Evolutionary conservation across 2,888 invertebrate genomes (phyloP).

Genomic region (Globia sparganii): DNA sequence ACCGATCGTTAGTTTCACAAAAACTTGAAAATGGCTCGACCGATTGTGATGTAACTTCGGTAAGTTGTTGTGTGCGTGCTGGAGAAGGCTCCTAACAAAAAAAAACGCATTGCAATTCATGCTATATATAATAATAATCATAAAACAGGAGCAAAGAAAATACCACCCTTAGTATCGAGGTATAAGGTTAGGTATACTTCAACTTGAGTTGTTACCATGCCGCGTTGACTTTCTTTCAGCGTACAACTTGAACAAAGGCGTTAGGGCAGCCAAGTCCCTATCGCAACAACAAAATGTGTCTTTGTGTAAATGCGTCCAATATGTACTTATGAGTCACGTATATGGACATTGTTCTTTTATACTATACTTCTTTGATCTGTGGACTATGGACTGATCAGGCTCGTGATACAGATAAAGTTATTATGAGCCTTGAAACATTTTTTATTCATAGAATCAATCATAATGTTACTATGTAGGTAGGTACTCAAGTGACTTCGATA

Average conservation of each 20-base stretch:
- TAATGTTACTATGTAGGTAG: neutral
- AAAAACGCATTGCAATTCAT: too few species aligned
- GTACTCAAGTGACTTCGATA: neutral
- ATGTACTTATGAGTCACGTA: slow-evolving; percentile 55
- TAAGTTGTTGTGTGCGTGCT: too few species aligned
- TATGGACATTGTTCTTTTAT: slow-evolving; percentile 58
- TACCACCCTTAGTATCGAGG: neutral
- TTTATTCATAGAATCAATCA: slow-evolving; percentile 7
- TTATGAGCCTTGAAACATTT: slow-evolving; percentile 18
- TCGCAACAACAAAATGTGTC: slow-evolving; percentile 42
- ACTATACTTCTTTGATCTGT: slow-evolving; percentile 46
- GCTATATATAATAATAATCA: too few species aligned
- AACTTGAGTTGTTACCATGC: neutral
- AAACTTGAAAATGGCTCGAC: too few species aligned
- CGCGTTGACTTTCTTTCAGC: slow-evolving; percentile 11
- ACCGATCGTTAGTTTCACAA: too few species aligned
- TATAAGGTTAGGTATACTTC: slow-evolving; percentile 7
- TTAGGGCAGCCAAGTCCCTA: slow-evolving; percentile 40
- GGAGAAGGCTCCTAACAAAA: too few species aligned
- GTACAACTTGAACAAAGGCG: slow-evolving; percentile 49
- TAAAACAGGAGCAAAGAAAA: neutral
- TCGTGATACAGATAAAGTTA: slow-evolving; percentile 25
- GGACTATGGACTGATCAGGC: slow-evolving; percentile 35
- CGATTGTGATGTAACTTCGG: too few species aligned
- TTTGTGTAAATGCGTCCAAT: slow-evolving; percentile 53